Percentiles rank a stretch among this genome's conserved stretches.
These are phyloP conservation scores for Drosophila yooni DNA, from an alignment of 2,888 invertebrate genomes.

Conservation along the genomic window DNA sequence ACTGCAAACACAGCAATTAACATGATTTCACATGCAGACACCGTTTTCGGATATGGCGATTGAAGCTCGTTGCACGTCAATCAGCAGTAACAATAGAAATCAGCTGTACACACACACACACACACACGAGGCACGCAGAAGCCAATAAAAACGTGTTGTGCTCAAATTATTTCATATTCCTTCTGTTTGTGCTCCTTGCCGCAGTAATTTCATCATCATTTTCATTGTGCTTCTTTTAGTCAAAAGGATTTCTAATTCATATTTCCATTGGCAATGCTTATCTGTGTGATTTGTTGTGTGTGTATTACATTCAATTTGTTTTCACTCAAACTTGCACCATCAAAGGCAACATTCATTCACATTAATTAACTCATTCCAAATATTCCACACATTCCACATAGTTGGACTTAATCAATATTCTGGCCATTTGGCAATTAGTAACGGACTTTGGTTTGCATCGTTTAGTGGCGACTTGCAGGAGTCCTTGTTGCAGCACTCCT, in stretches of 20 bases:
- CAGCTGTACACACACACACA: conserved; percentile 9
- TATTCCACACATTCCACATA: not conserved
- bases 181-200: conserved; percentile 9
- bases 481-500: not conserved
- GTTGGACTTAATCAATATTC: not conserved
- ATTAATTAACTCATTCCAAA: not conserved
- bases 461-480: too few relatives aligned
- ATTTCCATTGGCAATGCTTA: conserved; percentile 25
- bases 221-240: conserved; percentile 32
- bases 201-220: conserved; percentile 26
- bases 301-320: not conserved
- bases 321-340: not conserved
- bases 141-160: conserved; percentile 48
- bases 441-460: not conserved
- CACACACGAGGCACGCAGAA: conserved; percentile 15
- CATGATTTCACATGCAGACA: conserved; percentile 7
- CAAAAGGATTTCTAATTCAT: conserved; percentile 47
- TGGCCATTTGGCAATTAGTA: not conserved
- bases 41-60: conserved; percentile 46
- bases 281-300: not conserved
- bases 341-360: not conserved
- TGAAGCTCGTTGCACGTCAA: conserved; percentile 66
- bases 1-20: conserved; percentile 10
- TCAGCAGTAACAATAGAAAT: conserved; percentile 50
- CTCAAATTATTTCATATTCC: conserved; percentile 19